Evolutionary conservation across 2,797 vertebrate species (phyloP), one percentile per base, ranked within the genome.

Genomic region (Micrastur ruficollis): DNA sequence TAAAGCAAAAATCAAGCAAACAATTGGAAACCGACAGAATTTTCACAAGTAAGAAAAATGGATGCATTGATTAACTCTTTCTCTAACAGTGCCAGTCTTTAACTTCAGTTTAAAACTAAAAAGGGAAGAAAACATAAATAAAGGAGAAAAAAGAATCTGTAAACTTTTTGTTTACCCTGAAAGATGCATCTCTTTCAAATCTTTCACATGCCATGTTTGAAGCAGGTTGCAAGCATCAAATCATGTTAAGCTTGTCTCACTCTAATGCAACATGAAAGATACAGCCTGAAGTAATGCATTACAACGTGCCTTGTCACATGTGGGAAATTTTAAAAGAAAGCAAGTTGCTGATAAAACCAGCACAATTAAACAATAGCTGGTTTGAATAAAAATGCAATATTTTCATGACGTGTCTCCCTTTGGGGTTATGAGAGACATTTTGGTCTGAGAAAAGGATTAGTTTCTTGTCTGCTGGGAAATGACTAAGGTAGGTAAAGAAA

Each of bases 151-250:
- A 65, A 2, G 65, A 80, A 72, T 70, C 23, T 63, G 38, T 40
- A 81, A 88, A 70, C 19, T 52, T 34, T 94, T 91, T 90, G 12
- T 67, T 95, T 87, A 29, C 46, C 26, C 38, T 76, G 71, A 89
- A 95, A 93, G 49, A 92, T 27, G 27, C 29, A 58, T 61, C 81
- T 79, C 70, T 52, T 26, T 90, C 65, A 86, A 76, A 81, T 90
- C 40, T 95, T 93, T 89, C 86, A 72, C 29, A 25, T 79, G 61
- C 42, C 42, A 32, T 9, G 81, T 94, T 81, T 78, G 78, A 95
- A 95, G 92, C 95, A 94, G 89, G 89, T 95, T 97, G 95, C 75
- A 74, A 92, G 22, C 78, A 89, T 95, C 97, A 95, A 82, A 81
- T 89, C 79, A 29, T 19, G 27, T 95, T 96, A 95, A 89, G 40